Evolutionary conservation across 2,888 invertebrate species (phyloP).

Genomic region (Biston betularia): DNA sequence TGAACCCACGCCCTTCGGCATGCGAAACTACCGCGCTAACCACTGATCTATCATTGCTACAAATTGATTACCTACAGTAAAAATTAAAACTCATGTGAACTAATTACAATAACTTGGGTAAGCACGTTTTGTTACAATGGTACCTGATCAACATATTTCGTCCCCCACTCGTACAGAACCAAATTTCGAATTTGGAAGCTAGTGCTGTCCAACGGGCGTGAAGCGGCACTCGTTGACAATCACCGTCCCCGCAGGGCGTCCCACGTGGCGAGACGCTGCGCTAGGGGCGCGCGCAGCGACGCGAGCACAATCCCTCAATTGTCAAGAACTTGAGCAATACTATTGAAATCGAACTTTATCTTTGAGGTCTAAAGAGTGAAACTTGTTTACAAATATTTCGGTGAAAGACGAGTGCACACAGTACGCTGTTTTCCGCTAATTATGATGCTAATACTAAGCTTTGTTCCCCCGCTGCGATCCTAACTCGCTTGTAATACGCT

Average conservation of each 20-base stretch:
- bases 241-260: conserved; percentile 76
- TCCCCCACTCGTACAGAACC: conserved; percentile 13
- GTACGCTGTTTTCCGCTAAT: conserved; percentile 75
- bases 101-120: too few relatives aligned
- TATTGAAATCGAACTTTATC: conserved; percentile 42
- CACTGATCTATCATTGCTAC: too few relatives aligned
- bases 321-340: conserved; percentile 47
- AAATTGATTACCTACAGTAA: too few relatives aligned
- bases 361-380: conserved; percentile 22
- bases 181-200: conserved; percentile 61
- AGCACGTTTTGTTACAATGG: too few relatives aligned
- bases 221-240: conserved; percentile 81
- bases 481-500: conserved; percentile 58
- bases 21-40: too few relatives aligned
- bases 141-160: too few relatives aligned
- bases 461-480: conserved; percentile 60
- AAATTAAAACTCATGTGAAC: too few relatives aligned
- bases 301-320: conserved; percentile 67
- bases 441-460: conserved; percentile 69
- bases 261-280: conserved; percentile 68
- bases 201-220: conserved; percentile 73
- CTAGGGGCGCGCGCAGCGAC: conserved; percentile 66
- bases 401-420: conserved; percentile 61
- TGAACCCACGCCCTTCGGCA: too few relatives aligned
- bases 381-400: conserved; percentile 37